A percentile compares a stretch with the other conserved stretches of the same genome.
Evolutionary conservation across 2,888 invertebrate species (phyloP).

Genomic region (Lepidocyrtoides sp.): DNA sequence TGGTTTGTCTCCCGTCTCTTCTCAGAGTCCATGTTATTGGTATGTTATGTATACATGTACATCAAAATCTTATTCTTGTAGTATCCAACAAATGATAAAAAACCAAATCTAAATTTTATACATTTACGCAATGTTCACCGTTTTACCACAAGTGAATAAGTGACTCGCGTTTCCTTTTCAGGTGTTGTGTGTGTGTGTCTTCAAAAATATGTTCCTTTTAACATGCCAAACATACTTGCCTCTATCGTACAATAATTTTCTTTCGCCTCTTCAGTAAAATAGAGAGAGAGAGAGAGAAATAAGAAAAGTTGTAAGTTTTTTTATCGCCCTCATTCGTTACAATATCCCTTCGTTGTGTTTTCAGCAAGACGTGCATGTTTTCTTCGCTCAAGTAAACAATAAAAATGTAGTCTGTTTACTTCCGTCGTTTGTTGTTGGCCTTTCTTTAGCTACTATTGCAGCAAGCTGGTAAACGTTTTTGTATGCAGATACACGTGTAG

Average conservation of each 20-base stretch:
- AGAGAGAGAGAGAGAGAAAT: neutral
- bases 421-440: too few species aligned
- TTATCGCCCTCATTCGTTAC: conserved; percentile 15
- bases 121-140: conserved; percentile 36
- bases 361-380: neutral
- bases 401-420: neutral
- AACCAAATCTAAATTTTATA: conserved; percentile 36
- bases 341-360: conserved; percentile 1
- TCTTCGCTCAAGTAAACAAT: neutral
- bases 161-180: neutral
- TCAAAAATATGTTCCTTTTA: conserved; percentile 39
- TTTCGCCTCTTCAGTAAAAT: neutral
- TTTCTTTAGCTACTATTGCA: too few species aligned
- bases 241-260: conserved; percentile 47
- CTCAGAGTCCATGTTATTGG: neutral
- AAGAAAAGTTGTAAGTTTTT: conserved; percentile 26
- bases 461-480: too few species aligned
- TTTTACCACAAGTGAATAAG: conserved; percentile 41
- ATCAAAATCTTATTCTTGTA: neutral
- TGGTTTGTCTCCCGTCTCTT: neutral
- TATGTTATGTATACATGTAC: too few species aligned
- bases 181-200: neutral
- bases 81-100: conserved; percentile 8
- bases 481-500: too few species aligned
- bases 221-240: conserved; percentile 62